Evolutionary conservation across 92 coral and sea anemone species (phyloP).

Genomic region (Epizoanthus ramosus): DNA sequence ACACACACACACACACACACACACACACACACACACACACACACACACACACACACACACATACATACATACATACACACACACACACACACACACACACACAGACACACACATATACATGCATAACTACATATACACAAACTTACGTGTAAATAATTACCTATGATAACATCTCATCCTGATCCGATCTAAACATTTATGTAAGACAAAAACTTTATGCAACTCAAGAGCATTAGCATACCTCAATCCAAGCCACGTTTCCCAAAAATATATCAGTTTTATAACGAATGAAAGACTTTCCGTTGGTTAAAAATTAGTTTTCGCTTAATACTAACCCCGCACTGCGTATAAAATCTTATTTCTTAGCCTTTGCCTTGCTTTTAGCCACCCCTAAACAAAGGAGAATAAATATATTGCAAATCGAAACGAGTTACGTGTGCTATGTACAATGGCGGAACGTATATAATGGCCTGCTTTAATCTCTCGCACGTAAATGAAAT

Average conservation of each 20-base stretch:
- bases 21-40: background rate
- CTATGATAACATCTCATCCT: background rate
- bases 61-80: background rate
- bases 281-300: background rate
- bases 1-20: background rate
- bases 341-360: background rate
- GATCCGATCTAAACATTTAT: background rate
- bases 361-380: constrained; percentile 10
- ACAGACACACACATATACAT: background rate
- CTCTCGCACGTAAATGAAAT: background rate
- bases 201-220: background rate
- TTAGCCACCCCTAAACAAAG: constrained; percentile 10
- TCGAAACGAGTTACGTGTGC: background rate
- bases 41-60: background rate
- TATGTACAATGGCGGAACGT: background rate
- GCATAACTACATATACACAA: background rate
- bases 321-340: background rate
- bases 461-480: background rate
- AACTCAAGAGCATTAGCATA: background rate
- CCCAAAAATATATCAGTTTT: constrained; percentile 4
- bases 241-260: background rate
- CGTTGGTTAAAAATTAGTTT: background rate
- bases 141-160: background rate
- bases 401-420: constrained; percentile 11
- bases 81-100: background rate